Evolutionary conservation across 2,113 vertebrate genomes (phyloP), one percentile per base, ranked within the genome.

Genomic region (Pelecanus crispus): DNA sequence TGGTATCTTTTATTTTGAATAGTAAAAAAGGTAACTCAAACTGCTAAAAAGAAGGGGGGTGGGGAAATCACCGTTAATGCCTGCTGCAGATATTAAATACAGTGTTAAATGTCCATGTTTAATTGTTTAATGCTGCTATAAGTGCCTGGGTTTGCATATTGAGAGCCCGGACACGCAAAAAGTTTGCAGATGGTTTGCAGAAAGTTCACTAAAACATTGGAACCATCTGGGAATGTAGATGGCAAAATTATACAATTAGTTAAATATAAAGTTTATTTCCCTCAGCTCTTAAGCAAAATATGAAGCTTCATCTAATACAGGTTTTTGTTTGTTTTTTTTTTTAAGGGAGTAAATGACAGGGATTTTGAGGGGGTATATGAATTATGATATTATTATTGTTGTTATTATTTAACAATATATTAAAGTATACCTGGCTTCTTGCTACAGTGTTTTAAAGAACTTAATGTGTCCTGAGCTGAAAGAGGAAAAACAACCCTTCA

Each of bases 181-280:
- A 97, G 58, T 97, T 97, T 92, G 81, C 83, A 92, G 88, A 89
- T 79, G 80, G 88, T 63, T 86, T 86, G 68, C 66, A 93, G 83
- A 84, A 95, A 90, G 71, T 86, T 86, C 56, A 49, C 11, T 29
- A 26, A 94, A 81, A 58, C 81, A 55, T 58, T 62, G 38, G 81
- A 89, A 84, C 22, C 66, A 67, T 34, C 36, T 95, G 93, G 49
- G 55, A 80, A 44, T 13, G 14, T 66, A 63, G 49, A 80, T 67
- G 22, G 61, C 5, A 32, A 88, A 84, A 79, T 65, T 63, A 55
- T 49, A 63, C 29, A 71, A 72, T 53, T 65, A 79, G 34, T 79
- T 78, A 67, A 62, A 53, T 62, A n/a, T 10, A 19, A 92, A 95
- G 40, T 68, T 92, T 63, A n/a, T 73, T 85, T n/a, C 22, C 10